Conservation (phyloP, 2,888 invertebrate species). For the Cephonodes hylas region DNA sequence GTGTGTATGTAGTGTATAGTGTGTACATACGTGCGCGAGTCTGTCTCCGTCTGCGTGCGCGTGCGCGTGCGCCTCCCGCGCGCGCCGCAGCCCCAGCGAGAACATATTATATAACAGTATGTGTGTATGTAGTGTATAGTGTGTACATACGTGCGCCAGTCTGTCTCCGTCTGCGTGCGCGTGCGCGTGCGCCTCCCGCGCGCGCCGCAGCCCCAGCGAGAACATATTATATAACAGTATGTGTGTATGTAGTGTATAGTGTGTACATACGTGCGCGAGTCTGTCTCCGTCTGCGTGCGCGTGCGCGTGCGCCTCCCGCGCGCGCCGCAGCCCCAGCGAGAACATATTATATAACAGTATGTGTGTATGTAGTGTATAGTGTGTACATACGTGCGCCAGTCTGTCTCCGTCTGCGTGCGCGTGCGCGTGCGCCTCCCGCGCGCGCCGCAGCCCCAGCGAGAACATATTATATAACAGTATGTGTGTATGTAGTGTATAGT, state of each 20-base stretch:
- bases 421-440: conserved; percentile 86
- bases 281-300: conserved; percentile 27
- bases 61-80: conserved; percentile 86
- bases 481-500: no score
- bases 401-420: conserved; percentile 27
- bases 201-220: conserved; percentile 89
- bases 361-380: no score
- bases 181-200: conserved; percentile 86
- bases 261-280: not conserved
- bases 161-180: conserved; percentile 27
- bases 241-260: no score
- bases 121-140: no score
- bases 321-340: conserved; percentile 89
- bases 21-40: not conserved
- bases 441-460: conserved; percentile 89
- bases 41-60: conserved; percentile 27
- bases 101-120: no score
- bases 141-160: not conserved
- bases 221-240: no score
- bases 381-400: not conserved
- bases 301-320: conserved; percentile 86
- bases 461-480: no score
- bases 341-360: no score
- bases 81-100: conserved; percentile 89
- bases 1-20: no score